Percentiles rank a stretch among this genome's conserved stretches.
Evolutionary conservation across 2,113 vertebrate species (phyloP).

Genomic region (Solenodon paradoxus): DNA sequence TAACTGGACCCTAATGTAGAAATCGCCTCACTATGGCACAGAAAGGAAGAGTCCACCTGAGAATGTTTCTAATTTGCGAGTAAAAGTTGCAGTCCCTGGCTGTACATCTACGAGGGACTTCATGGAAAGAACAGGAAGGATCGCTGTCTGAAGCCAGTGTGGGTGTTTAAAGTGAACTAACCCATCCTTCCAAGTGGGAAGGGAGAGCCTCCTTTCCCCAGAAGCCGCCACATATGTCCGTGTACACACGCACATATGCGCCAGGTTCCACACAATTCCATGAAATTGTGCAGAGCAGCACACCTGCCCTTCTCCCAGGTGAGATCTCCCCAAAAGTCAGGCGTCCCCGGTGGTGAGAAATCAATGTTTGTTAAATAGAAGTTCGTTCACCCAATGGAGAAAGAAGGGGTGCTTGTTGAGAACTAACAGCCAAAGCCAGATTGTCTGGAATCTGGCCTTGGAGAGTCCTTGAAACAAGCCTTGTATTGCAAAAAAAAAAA

Average conservation of each 20-base stretch:
- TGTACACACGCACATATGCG: background rate
- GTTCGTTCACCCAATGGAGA: background rate
- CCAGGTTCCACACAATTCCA: background rate
- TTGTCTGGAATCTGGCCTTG: background rate
- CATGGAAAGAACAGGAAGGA: background rate
- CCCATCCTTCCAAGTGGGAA: background rate
- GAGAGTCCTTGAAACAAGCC: background rate
- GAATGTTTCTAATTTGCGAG: background rate
- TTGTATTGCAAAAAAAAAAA: background rate
- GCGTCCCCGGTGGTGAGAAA: background rate
- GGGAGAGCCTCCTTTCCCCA: background rate
- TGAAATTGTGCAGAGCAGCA: background rate
- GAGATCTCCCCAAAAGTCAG: background rate
- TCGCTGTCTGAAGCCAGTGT: background rate
- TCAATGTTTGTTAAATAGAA: background rate
- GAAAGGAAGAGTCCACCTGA: background rate
- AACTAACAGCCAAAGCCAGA: background rate
- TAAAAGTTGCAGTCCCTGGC: background rate
- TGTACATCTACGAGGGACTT: background rate
- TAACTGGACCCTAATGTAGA: background rate
- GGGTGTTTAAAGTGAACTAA: background rate
- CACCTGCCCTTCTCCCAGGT: background rate
- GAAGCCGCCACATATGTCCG: background rate
- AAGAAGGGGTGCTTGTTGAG: background rate
- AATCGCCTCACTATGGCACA: background rate